Base-by-base conservation (phyloP, 2,888 invertebrate genomes). In the Scaptomyza cyrtandrae region DNA sequence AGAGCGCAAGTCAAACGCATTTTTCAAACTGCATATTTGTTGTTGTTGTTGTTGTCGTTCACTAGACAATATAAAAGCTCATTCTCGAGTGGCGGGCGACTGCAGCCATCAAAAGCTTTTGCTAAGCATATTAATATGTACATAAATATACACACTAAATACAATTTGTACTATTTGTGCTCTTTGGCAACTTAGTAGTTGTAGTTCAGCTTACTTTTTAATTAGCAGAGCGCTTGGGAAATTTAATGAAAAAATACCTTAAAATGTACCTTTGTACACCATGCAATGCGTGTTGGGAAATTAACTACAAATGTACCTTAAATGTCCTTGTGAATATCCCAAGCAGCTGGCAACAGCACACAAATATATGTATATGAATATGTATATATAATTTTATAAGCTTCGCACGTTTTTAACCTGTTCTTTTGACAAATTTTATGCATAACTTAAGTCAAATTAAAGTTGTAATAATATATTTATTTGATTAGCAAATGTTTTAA, bases 1-100 rank as follows among this genome's bases (percentile, higher is more conserved):
- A 72, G 72, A 72, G 72, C 68, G 68, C 72, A 59, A 56, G 50
- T 62, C 58, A 46, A 82, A 80, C 80, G 82, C 80, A 82, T 80
- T 72, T 79, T 80, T 60, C 69, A 33, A 53, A 48, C 63, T 53
- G n/a, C n/a, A n/a, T n/a, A 67, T 72, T 65, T 70, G 62, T 68
- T 56, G 46, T 46, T 70, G 62, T 68, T 56, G 46, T 46, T 70
- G 35, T 52, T 66, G 19, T 39, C 50, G 29, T 45, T 69, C 33
- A 49, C 62, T 58, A 54, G 60, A 43, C 72, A 48, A 46, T 70
- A 52, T 10, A 48, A 74, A 74, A 74, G 74, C 74, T 74, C 27
- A 29, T 76, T 57, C 60, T 57, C 44, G 56, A 41, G 41, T 24
- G 24, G 24, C 5, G 24, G 24, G 24, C 49, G 53, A 72, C 43